Percentiles rank a stretch among this genome's conserved stretches.
Evolutionary conservation across 1,140 invertebrate species (phyloP).

Genomic region (Elysia chlorotica): DNA sequence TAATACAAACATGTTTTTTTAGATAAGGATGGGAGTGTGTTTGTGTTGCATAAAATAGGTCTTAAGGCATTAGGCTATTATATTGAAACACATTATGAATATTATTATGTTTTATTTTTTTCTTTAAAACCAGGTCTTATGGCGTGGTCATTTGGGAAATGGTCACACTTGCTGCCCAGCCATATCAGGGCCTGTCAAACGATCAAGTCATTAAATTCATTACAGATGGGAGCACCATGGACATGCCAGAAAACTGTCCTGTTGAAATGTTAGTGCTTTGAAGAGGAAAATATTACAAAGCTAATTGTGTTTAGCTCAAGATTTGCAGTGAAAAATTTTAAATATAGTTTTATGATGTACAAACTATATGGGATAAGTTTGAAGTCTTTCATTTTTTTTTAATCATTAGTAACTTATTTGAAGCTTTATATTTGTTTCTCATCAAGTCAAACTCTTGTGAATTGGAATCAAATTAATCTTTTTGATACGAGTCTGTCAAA

Average conservation of each 20-base stretch:
- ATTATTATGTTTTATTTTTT: not conserved
- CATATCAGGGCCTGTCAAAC: slow-evolving; percentile 82
- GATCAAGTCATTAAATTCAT: slow-evolving; percentile 80
- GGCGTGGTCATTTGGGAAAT: slow-evolving; percentile 98
- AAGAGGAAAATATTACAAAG: no score
- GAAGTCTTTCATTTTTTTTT: no score
- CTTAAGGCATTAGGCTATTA: no score
- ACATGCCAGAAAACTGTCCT: slow-evolving; percentile 91
- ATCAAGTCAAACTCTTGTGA: not conserved
- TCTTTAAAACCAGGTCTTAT: slow-evolving; percentile 71
- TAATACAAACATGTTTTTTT: no score
- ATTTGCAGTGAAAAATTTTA: no score
- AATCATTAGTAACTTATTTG: not conserved
- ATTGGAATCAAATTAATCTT: not conserved
- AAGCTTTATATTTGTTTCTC: not conserved
- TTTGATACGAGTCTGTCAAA: not conserved
- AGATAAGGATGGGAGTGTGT: no score
- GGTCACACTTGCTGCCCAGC: slow-evolving; percentile 93
- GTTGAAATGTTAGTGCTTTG: slow-evolving; percentile 74
- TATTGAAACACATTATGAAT: not conserved
- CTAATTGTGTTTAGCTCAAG: no score
- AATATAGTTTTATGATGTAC: no score
- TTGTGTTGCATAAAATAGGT: no score
- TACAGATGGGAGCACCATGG: slow-evolving; percentile 88
- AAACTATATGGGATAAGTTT: no score